phyloP scores from a whole-genome alignment of 2,888 invertebrate genomes.

The Yponomeuta evonymella region DNA sequence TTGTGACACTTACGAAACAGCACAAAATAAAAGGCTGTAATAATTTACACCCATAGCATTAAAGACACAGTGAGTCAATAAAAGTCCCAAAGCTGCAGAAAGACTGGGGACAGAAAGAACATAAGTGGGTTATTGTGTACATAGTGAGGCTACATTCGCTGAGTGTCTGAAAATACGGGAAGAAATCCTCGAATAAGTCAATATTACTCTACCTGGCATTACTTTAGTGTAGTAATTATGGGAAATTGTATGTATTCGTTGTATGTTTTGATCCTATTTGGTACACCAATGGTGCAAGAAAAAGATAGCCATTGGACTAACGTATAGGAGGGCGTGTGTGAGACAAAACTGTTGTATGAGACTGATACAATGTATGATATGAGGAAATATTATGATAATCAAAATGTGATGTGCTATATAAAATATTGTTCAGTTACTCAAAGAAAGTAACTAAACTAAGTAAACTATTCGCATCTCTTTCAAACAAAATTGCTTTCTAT shows the following conservation, averaged over 20 bases:
- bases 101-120: too few species aligned
- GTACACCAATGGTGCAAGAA: conserved; percentile 15
- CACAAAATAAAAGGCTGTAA: too few species aligned
- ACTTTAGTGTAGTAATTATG: background rate
- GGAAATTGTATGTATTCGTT: conserved; percentile 14
- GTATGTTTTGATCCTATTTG: conserved; percentile 14
- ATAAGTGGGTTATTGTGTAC: too few species aligned
- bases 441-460: too few species aligned
- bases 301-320: conserved; percentile 1
- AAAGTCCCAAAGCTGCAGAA: too few species aligned
- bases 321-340: conserved; percentile 13
- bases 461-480: too few species aligned
- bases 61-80: too few species aligned
- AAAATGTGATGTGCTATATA: conserved; percentile 45
- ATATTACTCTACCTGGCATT: conserved; percentile 2
- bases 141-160: too few species aligned
- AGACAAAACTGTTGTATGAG: conserved; percentile 34
- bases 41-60: too few species aligned
- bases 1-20: too few species aligned
- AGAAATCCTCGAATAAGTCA: background rate
- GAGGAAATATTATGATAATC: conserved; percentile 19
- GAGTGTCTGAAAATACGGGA: background rate
- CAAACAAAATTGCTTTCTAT: too few species aligned
- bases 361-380: conserved; percentile 55
- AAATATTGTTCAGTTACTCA: too few species aligned